Evolutionary conservation across 2,888 invertebrate species (phyloP), one percentile per base, ranked within the genome.

Genomic region (Erebia aethiops): DNA sequence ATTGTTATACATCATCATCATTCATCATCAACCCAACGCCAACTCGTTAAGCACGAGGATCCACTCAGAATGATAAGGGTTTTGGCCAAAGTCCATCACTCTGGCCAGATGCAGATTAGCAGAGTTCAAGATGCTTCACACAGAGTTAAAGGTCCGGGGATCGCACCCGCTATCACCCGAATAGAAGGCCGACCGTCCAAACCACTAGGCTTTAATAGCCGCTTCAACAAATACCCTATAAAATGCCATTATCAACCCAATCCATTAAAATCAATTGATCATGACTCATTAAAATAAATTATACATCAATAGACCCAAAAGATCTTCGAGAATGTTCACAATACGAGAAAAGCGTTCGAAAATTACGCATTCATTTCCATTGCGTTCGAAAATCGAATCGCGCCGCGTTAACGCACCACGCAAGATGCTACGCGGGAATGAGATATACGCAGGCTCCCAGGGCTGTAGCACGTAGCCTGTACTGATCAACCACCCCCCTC

Each of bases 391-490:
- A 69, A 71, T 72, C 68, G 70, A 71, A 70, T 57, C 61, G 54
- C 69, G 62, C 64, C 56, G 65, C 64, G 69, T 58, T 58, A 67
- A 68, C 74, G 71, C 70, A 69, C 70, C 70, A 76, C 74, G 73
- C 74, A 74, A 73, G 74, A 75, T 68, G 75, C 80, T 77, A 77
- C 76, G 77, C 79, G 57, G 49, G 75, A 75, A 73, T 77, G 79
- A 76, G 78, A 76, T 82, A 76, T 82, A 85, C 87, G 86, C 88
- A 88, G 86, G 84, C 84, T 87, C 84, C 90, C 89, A 85, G 90
- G 89, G 86, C 84, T 81, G 21, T 9, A 21, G 54, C 21, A 1
- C 13, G 83, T 88, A 18, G 54, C 18, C 43, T 46, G 83, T 88
- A 89, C 81, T 87, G 89, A 89, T 88, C 89, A 83, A 77, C 79